These are phyloP conservation scores for Microtus pennsylvanicus DNA, from an alignment of 2,113 vertebrate species.

Conservation along the genomic window DNA sequence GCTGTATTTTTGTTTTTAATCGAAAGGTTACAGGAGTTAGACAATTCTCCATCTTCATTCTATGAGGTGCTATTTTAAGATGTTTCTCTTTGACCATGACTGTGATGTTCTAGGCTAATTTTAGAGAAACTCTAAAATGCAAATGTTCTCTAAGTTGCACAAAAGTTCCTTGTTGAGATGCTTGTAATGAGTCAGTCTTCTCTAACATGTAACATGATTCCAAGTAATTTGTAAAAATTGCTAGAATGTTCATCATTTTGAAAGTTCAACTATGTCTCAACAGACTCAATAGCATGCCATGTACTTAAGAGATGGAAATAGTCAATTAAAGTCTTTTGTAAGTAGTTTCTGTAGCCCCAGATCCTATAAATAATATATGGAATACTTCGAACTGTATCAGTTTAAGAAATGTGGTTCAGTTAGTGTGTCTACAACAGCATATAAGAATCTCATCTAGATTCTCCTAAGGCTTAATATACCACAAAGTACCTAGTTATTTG, in stretches of 20 bases:
- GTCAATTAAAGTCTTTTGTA: background rate
- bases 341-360: background rate
- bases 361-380: background rate
- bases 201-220: conserved; percentile 43
- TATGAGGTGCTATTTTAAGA: conserved; percentile 72
- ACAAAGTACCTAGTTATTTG: conserved; percentile 10
- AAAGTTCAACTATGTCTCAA: background rate
- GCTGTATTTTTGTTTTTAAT: conserved; percentile 68
- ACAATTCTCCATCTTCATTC: conserved; percentile 75
- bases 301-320: background rate
- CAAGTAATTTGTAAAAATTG: conserved; percentile 7
- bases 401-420: background rate
- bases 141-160: conserved; percentile 43
- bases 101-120: conserved; percentile 35
- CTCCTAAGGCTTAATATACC: background rate
- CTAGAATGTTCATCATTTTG: conserved; percentile 14
- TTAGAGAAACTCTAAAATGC: conserved; percentile 41
- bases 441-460: background rate
- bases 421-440: background rate
- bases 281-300: background rate
- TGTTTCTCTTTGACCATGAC: conserved; percentile 11
- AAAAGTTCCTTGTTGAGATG: conserved; percentile 19
- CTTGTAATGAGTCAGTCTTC: conserved; percentile 26
- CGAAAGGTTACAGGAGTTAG: conserved; percentile 68
- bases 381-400: background rate